Evolutionary conservation across 2,113 vertebrate genomes (phyloP).

Genomic region (Leucopsar rothschildi): DNA sequence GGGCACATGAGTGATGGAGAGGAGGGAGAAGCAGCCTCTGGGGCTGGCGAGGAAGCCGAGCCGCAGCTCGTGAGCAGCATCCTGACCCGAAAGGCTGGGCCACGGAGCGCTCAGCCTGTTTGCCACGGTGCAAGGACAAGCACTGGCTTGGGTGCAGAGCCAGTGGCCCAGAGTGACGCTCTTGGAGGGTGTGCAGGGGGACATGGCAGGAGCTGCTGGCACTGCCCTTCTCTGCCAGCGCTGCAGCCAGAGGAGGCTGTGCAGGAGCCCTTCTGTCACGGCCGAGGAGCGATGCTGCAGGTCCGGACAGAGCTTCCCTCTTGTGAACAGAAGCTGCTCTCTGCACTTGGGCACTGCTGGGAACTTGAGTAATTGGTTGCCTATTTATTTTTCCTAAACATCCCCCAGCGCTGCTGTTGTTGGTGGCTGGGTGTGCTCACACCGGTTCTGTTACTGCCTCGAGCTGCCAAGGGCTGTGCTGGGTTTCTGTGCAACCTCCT

Average conservation of each 20-base stretch:
- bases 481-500: not conserved
- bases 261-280: not conserved
- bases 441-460: not conserved
- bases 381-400: conserved; percentile 36
- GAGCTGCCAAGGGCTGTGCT: not conserved
- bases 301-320: not conserved
- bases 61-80: not conserved
- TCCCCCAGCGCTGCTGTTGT: not conserved
- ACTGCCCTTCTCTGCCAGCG: not conserved
- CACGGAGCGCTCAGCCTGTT: not conserved
- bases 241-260: not conserved
- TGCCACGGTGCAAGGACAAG: conserved; percentile 30
- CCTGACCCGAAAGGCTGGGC: conserved; percentile 6
- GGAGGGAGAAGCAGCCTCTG: not conserved
- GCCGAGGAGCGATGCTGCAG: not conserved
- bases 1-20: conserved; percentile 44
- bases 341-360: not conserved
- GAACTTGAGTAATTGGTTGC: conserved; percentile 8
- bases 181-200: not conserved
- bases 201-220: not conserved
- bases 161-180: not conserved
- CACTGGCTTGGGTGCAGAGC: conserved; percentile 13
- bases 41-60: not conserved
- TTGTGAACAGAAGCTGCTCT: not conserved
- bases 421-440: not conserved